Base-by-base conservation (phyloP, 2,113 vertebrate species). In the Caretta caretta region DNA sequence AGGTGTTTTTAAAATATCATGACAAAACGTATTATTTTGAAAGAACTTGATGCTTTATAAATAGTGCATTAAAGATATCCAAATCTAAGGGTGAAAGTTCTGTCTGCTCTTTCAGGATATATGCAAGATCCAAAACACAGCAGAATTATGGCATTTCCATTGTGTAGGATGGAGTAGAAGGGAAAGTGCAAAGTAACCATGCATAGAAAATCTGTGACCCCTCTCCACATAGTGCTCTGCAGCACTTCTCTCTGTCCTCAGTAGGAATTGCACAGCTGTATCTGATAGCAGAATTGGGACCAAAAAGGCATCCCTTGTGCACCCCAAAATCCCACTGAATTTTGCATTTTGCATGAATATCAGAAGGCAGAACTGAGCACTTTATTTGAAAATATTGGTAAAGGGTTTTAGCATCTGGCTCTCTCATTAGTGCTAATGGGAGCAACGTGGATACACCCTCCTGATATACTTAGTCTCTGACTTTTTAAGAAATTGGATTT, bases 221-320 rank as follows among this genome's bases (percentile, higher is more conserved):
- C 1, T 72, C 25, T 1, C 1, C 0, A 0, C 0, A 0, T 35
- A 46, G 50, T 57, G 42, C 16, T 78, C 38, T 0, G 0, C 8
- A 76, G 31, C 27, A 56, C 46, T 51, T 51, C 87, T 57, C 46
- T 27, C 48, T 14, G 1, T 22, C 2, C 20, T 84, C 90, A 0
- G 0, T 25, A 49, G 92, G 42, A 84, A 96, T 10, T 84, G 27
- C 80, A 65, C 1, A 1, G 65, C 53, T 81, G 80, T 83, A 88
- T 59, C 3, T 57, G 69, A 57, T 2, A 29, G 62, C 42, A 91
- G 95, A 93, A 90, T 25, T 84, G 48, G 80, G 94, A 95, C 80
- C 83, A 78, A 83, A 50, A 16, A 0, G 0, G 57, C 20, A 48
- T 81, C 0, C 0, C 16, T 95, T 1, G 0, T 57, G 29, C n/a